Evolutionary conservation across 1,140 invertebrate species (phyloP), one percentile per base, ranked within the genome.

Genomic region (Berghia stephanieae): DNA sequence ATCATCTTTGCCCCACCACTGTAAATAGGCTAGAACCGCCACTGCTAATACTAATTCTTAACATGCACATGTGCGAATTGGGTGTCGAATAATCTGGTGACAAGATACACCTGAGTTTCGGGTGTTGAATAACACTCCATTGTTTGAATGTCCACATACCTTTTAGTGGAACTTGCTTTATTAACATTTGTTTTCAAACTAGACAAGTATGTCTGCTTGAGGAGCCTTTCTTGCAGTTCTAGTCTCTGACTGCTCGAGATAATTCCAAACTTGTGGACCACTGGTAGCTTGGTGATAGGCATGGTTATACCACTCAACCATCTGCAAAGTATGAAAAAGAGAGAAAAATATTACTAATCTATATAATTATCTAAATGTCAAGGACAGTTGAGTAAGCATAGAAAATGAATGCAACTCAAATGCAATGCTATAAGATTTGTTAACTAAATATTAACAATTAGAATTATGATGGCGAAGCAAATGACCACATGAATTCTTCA

Each of bases 241-340:
- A 88, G 55, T 57, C 88, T 78, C 68, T 90, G 89, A 40, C 82
- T 85, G 77, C 88, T 86, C 40, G 89, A 90, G 60, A 90, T 89
- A 49, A 90, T 90, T 68, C 89, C 89, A 86, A 90, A 90, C 78
- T 89, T 89, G 78, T 90, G 88, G 8, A 88, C 83, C 34, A 90
- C 83, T 5, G 88, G 88, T 52, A 89, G 79, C 71, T 85, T 87
- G 57, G 85, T 84, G 42, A 89, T 86, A 16, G 89, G 89, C 89
- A 90, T 90, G 63, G 27, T 85, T 76, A 21, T 38, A 34, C n/a
- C n/a, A n/a, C n/a, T n/a, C n/a, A n/a, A n/a, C n/a, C n/a, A n/a
- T n/a, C n/a, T n/a, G n/a, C n/a, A n/a, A n/a, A n/a, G n/a, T 52
- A 31, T 38, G 3, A 13, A 55, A 57, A 16, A 34, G 31, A 27